Conservation (phyloP, 2,113 vertebrate genomes). For the Scolopax mira region DNA sequence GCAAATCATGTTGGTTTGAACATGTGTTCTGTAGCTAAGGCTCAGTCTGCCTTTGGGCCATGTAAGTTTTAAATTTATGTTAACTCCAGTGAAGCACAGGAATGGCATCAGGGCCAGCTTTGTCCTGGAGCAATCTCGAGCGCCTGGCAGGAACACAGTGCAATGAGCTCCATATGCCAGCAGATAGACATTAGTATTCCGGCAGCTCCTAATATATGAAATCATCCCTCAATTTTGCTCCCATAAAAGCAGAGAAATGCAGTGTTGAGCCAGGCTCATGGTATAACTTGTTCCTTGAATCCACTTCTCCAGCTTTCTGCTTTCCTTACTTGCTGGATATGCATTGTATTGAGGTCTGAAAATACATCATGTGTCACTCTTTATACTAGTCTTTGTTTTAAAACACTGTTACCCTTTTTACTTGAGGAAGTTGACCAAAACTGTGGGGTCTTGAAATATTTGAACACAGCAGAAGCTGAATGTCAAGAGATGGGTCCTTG, state of each 20-base stretch:
- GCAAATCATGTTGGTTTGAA: neutral
- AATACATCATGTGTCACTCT: neutral
- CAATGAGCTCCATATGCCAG: conserved; percentile 41
- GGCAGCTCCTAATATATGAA: neutral
- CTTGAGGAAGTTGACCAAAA: neutral
- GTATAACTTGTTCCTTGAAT: neutral
- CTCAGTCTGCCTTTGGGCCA: conserved; percentile 32
- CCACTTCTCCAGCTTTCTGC: neutral
- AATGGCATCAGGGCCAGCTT: neutral
- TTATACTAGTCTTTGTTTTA: neutral
- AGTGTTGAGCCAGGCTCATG: neutral
- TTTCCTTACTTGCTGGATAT: neutral
- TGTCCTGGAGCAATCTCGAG: conserved; percentile 18
- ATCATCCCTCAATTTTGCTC: neutral
- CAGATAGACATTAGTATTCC: conserved; percentile 30
- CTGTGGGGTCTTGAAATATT: neutral
- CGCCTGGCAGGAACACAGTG: neutral
- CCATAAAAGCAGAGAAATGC: neutral
- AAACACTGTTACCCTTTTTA: neutral
- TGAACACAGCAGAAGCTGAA: neutral
- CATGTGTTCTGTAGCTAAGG: conserved; percentile 46
- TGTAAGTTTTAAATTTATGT: conserved; percentile 16
- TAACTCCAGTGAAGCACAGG: neutral
- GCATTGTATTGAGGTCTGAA: neutral
- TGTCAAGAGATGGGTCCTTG: neutral